These are phyloP conservation scores for Athrips mouffetella DNA, from an alignment of 2,888 invertebrate genomes.

Conservation along the genomic window DNA sequence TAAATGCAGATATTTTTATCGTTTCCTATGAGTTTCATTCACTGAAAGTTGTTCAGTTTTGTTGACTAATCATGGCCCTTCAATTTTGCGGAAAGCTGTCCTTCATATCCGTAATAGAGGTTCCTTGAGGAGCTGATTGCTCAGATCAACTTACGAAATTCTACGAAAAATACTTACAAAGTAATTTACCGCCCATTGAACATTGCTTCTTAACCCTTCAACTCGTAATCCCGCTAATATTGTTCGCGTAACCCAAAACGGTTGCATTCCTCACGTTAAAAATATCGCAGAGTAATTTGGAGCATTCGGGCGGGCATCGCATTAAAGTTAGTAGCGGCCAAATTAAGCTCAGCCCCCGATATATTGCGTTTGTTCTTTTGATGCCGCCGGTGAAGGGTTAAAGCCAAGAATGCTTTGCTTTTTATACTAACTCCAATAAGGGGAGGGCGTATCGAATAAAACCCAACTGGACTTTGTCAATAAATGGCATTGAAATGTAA, in stretches of 20 bases:
- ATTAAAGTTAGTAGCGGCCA: constrained; percentile 70
- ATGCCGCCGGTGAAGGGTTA: constrained; percentile 75
- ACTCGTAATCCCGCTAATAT: constrained; percentile 59
- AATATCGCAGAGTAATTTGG: constrained; percentile 75
- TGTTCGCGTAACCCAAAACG: constrained; percentile 66
- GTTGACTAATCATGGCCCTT: too few relatives aligned
- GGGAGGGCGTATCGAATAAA: constrained; percentile 29
- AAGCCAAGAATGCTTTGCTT: constrained; percentile 78
- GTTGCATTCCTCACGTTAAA: constrained; percentile 74
- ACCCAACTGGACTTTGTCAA: not conserved
- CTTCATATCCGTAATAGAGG: too few relatives aligned
- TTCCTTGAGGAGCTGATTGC: not conserved
- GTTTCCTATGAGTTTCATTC: too few relatives aligned
- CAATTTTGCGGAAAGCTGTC: too few relatives aligned
- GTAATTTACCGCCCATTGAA: constrained; percentile 32
- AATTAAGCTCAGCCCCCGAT: constrained; percentile 74
- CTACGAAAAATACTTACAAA: constrained; percentile 21
- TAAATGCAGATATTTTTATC: too few relatives aligned
- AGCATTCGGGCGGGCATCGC: constrained; percentile 68
- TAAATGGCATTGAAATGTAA: not conserved
- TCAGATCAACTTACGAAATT: constrained; percentile 19
- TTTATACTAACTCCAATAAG: constrained; percentile 71
- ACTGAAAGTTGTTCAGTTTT: too few relatives aligned
- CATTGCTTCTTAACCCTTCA: constrained; percentile 48
- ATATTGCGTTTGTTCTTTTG: constrained; percentile 79